Conservation (phyloP, 2,113 vertebrate species). For the Craseonycteris thonglongyai region DNA sequence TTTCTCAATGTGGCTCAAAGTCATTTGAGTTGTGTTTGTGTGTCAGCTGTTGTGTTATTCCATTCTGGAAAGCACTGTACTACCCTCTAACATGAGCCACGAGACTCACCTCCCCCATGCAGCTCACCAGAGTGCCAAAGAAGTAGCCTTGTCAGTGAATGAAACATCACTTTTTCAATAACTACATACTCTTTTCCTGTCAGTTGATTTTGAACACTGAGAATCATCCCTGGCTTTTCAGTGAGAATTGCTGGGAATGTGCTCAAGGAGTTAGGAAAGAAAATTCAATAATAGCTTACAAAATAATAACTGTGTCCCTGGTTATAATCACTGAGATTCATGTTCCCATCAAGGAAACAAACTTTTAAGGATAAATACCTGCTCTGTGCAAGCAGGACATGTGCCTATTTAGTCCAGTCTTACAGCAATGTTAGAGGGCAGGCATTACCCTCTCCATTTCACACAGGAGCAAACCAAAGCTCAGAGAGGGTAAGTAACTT, state of each 20-base stretch:
- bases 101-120: background rate
- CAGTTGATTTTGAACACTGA: background rate
- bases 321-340: background rate
- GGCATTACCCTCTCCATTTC: background rate
- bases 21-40: background rate
- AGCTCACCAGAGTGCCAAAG: background rate
- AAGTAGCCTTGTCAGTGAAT: background rate
- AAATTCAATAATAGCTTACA: background rate
- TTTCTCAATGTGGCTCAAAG: background rate
- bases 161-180: background rate
- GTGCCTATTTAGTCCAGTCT: background rate
- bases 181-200: background rate
- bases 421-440: background rate
- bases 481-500: background rate
- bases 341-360: background rate
- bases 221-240: background rate
- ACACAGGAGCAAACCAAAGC: background rate
- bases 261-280: background rate
- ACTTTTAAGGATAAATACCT: background rate
- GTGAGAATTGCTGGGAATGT: background rate
- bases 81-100: background rate
- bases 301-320: background rate
- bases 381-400: background rate
- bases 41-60: no score
- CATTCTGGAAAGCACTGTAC: background rate